Base-by-base conservation (phyloP, 1,140 invertebrate species). In the Mycetomoellerius zeteki region DNA sequence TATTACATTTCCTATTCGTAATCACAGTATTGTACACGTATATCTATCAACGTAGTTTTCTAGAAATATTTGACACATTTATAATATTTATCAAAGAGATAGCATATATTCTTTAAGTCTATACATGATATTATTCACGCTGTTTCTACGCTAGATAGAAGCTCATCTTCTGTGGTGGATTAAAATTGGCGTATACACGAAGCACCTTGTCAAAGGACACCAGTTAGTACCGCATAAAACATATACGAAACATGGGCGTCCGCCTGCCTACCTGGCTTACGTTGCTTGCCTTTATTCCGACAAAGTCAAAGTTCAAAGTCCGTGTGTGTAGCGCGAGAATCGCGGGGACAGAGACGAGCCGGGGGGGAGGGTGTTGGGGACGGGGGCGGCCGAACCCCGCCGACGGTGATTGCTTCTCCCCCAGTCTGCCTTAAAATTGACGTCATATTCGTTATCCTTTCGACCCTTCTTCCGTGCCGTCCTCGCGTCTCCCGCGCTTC, bases 401-500 rank as follows among this genome's bases (percentile, higher is more conserved):
- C 91, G 85, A 90, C 91, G 91, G 89, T 95, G 94, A 95, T 95
- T 95, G 93, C 94, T 92, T 93, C 87, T 91, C 90, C 89, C 91
- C 92, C 91, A 72, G 89, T 87, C 90, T 92, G 89, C 93, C 93
- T 94, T 93, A 94, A 95, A 95, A 95, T 95, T 94, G 94, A 94
- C 93, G 93, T 94, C 93, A 94, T 95, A 94, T 94, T 94, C 94
- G 94, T 95, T 95, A 94, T 94, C 94, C 94, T 94, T 94, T 93
- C 91, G 93, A 94, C 94, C 94, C 94, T 95, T 94, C 93, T 94
- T 93, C 92, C 92, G 85, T 81, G 89, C 87, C 75, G 85, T 91
- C 89, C 90, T 89, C 85, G 54, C 81, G 80, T 88, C 85, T 89
- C 88, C 89, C 88, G 77, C 88, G 69, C 89, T 90, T 89, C 88